Conservation (phyloP, 1,140 invertebrate genomes). For the Pararge aegeria region DNA sequence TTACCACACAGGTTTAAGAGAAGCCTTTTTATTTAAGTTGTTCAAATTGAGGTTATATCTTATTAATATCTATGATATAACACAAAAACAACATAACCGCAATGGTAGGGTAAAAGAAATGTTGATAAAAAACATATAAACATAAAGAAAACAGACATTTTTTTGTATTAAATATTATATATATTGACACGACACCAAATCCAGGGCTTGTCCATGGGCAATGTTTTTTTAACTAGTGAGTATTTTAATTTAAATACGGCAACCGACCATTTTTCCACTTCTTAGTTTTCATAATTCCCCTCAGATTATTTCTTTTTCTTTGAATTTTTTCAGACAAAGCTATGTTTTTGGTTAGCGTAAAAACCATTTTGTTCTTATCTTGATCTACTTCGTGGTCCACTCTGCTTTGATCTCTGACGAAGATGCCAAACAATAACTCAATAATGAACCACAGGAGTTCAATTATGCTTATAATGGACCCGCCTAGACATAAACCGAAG, state of each 20-base stretch:
- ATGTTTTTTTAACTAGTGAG: no score
- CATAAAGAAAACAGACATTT: no score
- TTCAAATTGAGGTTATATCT: no score
- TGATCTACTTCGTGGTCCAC: conserved; percentile 5
- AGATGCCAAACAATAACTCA: conserved; percentile 35
- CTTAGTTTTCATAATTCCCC: not conserved
- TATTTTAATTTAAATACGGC: conserved; percentile 9
- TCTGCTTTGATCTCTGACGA: conserved; percentile 5
- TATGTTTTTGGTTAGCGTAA: conserved; percentile 14
- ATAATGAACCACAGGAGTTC: conserved; percentile 60
- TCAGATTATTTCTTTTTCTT: not conserved
- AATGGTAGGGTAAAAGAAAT: no score
- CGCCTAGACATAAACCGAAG: conserved; percentile 70
- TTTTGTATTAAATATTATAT: no score
- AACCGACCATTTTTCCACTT: not conserved
- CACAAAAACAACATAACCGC: no score
- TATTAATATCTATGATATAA: no score
- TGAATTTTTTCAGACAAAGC: not conserved
- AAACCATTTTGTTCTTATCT: conserved; percentile 11
- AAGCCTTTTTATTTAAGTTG: no score
- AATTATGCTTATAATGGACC: conserved; percentile 72
- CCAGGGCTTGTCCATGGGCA: no score
- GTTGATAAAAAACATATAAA: no score
- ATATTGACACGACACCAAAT: no score
- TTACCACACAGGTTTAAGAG: no score